These are phyloP conservation scores for Zeus faber DNA, from an alignment of 2,113 vertebrate species.

Conservation along the genomic window DNA sequence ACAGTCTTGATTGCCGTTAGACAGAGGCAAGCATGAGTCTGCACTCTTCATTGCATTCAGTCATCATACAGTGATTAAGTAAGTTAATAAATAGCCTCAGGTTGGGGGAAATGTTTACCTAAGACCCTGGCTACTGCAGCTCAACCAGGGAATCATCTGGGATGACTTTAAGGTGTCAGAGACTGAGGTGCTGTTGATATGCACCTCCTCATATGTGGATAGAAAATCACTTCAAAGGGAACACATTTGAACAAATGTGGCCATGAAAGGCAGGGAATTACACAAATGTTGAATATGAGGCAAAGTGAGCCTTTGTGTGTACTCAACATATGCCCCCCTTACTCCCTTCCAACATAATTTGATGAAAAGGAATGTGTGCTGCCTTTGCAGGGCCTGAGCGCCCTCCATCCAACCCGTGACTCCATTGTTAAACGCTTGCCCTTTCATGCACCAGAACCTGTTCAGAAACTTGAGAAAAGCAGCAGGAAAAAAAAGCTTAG, in stretches of 20 bases:
- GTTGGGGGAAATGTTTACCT: slow-evolving; percentile 27
- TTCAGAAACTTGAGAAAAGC: slow-evolving; percentile 14
- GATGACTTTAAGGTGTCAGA: background rate
- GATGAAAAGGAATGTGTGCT: slow-evolving; percentile 58
- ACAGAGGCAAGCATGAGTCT: slow-evolving; percentile 50
- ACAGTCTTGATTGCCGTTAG: slow-evolving; percentile 47
- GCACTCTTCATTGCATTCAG: slow-evolving; percentile 59
- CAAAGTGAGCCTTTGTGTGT: slow-evolving; percentile 11
- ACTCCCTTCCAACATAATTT: slow-evolving; percentile 25
- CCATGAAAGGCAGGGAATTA: background rate
- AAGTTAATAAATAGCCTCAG: slow-evolving; percentile 33
- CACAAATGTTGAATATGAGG: background rate
- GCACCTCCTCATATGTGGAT: background rate
- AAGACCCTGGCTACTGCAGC: background rate
- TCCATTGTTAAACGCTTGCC: slow-evolving; percentile 47
- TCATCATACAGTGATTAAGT: slow-evolving; percentile 66
- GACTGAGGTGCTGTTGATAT: background rate
- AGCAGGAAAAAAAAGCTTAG: slow-evolving; percentile 28
- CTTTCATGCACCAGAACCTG: slow-evolving; percentile 39
- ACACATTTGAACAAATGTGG: slow-evolving; percentile 8
- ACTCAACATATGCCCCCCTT: background rate
- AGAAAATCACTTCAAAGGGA: background rate
- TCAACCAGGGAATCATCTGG: background rate
- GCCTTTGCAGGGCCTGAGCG: slow-evolving; percentile 48
- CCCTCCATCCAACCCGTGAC: slow-evolving; percentile 60